A percentile compares a stretch with the other conserved stretches of the same genome.
Evolutionary conservation across 2,797 vertebrate genomes (phyloP).

Genomic region (Acipenser transmontanus): DNA sequence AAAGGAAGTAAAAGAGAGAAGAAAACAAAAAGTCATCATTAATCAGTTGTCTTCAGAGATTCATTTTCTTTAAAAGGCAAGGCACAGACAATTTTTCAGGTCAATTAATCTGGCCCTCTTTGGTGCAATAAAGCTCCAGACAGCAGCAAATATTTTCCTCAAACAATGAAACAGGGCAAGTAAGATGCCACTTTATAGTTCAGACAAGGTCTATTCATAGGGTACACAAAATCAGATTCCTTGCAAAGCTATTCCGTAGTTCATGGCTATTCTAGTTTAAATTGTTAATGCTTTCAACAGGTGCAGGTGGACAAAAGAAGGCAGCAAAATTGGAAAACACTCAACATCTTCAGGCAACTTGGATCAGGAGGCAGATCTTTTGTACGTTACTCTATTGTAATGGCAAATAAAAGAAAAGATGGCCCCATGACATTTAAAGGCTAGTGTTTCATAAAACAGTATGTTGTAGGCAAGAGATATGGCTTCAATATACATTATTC

Average conservation of each 20-base stretch:
- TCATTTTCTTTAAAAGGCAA: not conserved
- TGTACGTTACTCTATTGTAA: too few species aligned
- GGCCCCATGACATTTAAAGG: too few species aligned
- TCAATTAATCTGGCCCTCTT: not conserved
- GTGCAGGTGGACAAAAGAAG: constrained; percentile 6
- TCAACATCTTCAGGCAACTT: too few species aligned
- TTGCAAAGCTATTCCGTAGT: too few species aligned
- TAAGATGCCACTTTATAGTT: too few species aligned
- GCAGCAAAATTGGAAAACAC: too few species aligned
- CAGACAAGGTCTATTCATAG: not conserved
- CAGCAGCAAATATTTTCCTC: not conserved
- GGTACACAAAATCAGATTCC: not conserved
- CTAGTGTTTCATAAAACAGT: too few species aligned
- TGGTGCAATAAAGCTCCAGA: not conserved
- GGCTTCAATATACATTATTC: too few species aligned
- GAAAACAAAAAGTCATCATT: not conserved
- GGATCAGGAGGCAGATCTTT: too few species aligned
- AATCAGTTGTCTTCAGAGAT: not conserved
- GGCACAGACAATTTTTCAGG: not conserved
- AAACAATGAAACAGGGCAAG: constrained; percentile 6
- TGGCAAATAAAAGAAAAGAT: too few species aligned
- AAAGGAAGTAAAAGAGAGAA: not conserved
- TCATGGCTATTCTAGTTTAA: too few species aligned
- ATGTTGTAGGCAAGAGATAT: too few species aligned
- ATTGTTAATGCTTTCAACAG: constrained; percentile 5